Base-by-base conservation (phyloP, 2,888 invertebrate genomes). In the Coenonympha arcania region DNA sequence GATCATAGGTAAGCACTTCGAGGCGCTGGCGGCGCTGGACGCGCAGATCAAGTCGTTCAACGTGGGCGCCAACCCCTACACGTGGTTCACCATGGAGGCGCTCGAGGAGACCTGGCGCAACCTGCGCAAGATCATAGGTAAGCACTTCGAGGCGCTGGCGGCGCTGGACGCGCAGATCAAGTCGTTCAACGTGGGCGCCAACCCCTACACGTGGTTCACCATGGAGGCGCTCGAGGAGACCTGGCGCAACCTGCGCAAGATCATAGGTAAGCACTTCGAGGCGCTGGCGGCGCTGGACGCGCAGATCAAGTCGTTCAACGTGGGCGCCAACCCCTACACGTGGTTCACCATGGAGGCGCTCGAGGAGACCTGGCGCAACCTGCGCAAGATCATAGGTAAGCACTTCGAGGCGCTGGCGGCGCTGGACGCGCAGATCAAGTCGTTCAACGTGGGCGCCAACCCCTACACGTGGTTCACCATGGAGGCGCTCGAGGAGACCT, bases 381-480 rank as follows among this genome's bases (percentile, higher is more conserved):
- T 99, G 75, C 97, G 98, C 88, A 99, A 98, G 87, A 99, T 99
- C 70, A 99, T n/a, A n/a, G n/a, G n/a, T n/a, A n/a, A n/a, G n/a
- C n/a, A 99, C 88, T 99, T 99, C 87, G 95, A 97, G 75, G 96
- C 97, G 48, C 88, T 99, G 63, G 98, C 97, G 47, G 95, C 95
- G 20, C 90, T 99, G 55, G 99, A 99, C 86, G 93, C 94, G 68
- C 94, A 98, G 87, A 99, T 99, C 80, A 99, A 98, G 89, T 95
- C 95, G 74, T 99, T 98, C 90, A 98, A 99, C 84, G 99, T 99
- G 50, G 99, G 99, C 44, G 95, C 98, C 54, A 99, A 99, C 88
- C 99, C 99, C 0, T 99, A 99, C 90, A 99, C 99, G 48, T 99
- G 99, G 99, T 97, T 99, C 88, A 99, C 99, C 54, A 98, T 99